Evolutionary conservation across 2,888 invertebrate species (phyloP).

Genomic region (Orthosia gothica): DNA sequence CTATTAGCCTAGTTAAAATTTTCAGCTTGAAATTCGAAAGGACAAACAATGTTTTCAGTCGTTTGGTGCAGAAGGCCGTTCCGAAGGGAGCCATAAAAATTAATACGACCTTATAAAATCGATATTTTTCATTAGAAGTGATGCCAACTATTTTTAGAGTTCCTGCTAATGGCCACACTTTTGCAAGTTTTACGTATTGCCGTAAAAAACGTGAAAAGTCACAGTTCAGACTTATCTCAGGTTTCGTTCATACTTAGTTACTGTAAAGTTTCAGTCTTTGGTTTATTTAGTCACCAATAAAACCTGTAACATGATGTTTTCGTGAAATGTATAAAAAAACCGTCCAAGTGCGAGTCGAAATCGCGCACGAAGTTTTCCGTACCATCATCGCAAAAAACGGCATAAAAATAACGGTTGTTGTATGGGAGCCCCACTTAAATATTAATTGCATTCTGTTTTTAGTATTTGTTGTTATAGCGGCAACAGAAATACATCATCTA

Average conservation of each 20-base stretch:
- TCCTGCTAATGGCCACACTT: slow-evolving; percentile 48
- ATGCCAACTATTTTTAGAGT: slow-evolving; percentile 53
- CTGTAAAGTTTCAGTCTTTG: too few species aligned
- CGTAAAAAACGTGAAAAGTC: background rate
- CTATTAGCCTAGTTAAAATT: slow-evolving; percentile 49
- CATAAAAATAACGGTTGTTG: too few species aligned
- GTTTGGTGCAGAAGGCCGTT: slow-evolving; percentile 40
- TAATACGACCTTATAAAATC: slow-evolving; percentile 51
- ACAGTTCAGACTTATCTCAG: background rate
- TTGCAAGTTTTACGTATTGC: slow-evolving; percentile 18
- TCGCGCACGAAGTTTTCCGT: too few species aligned
- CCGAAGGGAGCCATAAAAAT: slow-evolving; percentile 54
- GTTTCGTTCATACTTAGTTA: background rate
- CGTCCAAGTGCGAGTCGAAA: too few species aligned
- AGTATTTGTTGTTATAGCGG: too few species aligned
- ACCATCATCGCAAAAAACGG: too few species aligned
- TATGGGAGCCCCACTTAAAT: too few species aligned
- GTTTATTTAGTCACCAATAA: too few species aligned
- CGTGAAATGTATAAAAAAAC: too few species aligned
- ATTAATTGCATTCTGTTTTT: too few species aligned
- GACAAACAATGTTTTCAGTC: slow-evolving; percentile 62
- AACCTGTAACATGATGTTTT: too few species aligned
- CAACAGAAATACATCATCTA: too few species aligned
- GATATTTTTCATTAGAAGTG: slow-evolving; percentile 60
- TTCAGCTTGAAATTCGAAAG: slow-evolving; percentile 37